Percentiles rank a stretch among this genome's conserved stretches.
These are phyloP conservation scores for Andrena dorsata DNA, from an alignment of 2,888 invertebrate genomes.

Conservation along the genomic window DNA sequence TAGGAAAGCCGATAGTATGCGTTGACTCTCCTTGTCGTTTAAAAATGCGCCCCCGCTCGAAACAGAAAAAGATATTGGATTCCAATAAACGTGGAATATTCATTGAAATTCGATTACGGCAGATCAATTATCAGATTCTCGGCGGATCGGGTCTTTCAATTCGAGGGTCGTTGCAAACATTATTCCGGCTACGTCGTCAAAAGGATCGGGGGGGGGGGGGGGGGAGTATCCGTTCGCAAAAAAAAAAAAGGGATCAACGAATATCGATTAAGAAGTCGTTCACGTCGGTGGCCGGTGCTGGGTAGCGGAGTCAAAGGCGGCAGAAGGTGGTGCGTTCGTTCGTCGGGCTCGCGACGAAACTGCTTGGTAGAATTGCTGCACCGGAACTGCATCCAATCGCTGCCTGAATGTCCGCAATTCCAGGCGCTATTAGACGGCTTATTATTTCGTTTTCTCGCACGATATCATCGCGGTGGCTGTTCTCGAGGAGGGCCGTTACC, in stretches of 20 bases:
- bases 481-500: constrained; percentile 67
- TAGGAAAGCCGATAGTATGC: not conserved
- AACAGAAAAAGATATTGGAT: not conserved
- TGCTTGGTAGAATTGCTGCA: constrained; percentile 70
- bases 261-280: constrained; percentile 80
- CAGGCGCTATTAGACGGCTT: constrained; percentile 78
- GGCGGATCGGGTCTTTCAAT: constrained; percentile 16
- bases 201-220: constrained; percentile 22
- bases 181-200: constrained; percentile 48
- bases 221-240: constrained; percentile 35
- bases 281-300: constrained; percentile 65
- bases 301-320: constrained; percentile 48
- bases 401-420: constrained; percentile 79
- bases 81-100: not conserved
- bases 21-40: not conserved
- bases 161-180: constrained; percentile 18
- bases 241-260: constrained; percentile 63
- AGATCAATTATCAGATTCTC: constrained; percentile 35
- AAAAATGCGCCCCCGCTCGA: not conserved
- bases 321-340: constrained; percentile 41
- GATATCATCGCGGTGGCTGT: constrained; percentile 72
- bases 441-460: constrained; percentile 80
- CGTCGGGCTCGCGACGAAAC: constrained; percentile 54
- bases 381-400: constrained; percentile 80
- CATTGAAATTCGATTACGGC: not conserved